phyloP scores from a whole-genome alignment of 1,140 invertebrate species.

The Zaprionus kolodkinae region DNA sequence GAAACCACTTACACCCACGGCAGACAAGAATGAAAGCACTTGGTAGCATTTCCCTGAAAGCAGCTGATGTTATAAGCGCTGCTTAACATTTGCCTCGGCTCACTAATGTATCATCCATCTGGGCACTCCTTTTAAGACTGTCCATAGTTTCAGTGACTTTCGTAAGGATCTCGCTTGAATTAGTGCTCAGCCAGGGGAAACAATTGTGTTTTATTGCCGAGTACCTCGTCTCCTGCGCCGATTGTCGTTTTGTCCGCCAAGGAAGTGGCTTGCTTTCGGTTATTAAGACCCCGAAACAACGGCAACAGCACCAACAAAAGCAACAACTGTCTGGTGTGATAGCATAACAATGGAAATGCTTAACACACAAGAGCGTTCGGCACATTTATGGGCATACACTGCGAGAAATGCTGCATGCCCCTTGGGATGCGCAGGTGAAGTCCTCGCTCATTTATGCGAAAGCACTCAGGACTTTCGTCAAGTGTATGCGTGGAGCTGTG shows the following conservation, averaged over 20 bases:
- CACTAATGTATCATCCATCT: too few relatives aligned
- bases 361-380: constrained; percentile 52
- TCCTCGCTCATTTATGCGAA: neutral
- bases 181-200: constrained; percentile 57
- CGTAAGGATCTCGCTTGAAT: neutral
- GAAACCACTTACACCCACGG: neutral
- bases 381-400: constrained; percentile 4
- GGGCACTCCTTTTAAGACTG: neutral
- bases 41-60: neutral
- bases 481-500: constrained; percentile 37
- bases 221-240: constrained; percentile 3
- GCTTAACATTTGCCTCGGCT: neutral
- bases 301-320: constrained; percentile 49
- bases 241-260: constrained; percentile 43
- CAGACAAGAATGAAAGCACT: neutral
- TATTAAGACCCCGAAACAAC: constrained; percentile 63
- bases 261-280: constrained; percentile 74
- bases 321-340: constrained; percentile 20
- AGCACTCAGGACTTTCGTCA: neutral
- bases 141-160: constrained; percentile 3
- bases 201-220: constrained; percentile 68
- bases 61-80: neutral
- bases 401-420: neutral
- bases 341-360: constrained; percentile 74
- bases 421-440: neutral